phyloP scores from a whole-genome alignment of 30 jellyfish, hydroid and myxozoan species.

The Mastigias papua region DNA sequence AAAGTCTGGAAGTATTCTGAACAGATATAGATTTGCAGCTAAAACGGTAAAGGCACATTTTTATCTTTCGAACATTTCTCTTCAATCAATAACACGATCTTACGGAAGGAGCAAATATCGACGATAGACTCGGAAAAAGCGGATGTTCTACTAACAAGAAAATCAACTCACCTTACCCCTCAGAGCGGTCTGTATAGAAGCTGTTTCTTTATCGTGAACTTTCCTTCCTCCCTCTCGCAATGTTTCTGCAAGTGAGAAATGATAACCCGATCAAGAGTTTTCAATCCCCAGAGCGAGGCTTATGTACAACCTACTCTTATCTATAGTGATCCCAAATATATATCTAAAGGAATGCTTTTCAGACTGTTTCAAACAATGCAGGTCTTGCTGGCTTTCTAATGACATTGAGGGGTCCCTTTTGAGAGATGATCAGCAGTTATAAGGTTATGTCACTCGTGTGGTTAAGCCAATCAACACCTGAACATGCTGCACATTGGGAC shows the following conservation, averaged over 20 bases:
- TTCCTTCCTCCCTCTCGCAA: not conserved
- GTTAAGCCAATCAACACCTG: constrained; percentile 78
- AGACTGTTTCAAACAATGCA: constrained; percentile 27
- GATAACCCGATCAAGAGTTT: not conserved
- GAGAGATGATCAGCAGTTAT: constrained; percentile 71
- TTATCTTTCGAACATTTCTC: too few species aligned
- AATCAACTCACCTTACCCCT: not conserved
- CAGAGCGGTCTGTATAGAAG: too few species aligned
- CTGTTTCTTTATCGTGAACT: not conserved
- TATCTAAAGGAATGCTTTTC: constrained; percentile 2
- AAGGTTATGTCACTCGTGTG: constrained; percentile 64
- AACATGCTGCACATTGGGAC: constrained; percentile 59
- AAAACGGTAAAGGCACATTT: too few species aligned
- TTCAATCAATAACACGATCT: too few species aligned
- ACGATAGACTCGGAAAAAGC: not conserved
- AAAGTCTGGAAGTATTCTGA: too few species aligned
- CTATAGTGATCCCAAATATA: not conserved
- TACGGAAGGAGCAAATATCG: not conserved
- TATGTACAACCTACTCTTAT: not conserved
- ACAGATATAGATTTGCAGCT: too few species aligned
- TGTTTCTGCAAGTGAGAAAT: not conserved
- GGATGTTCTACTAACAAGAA: not conserved
- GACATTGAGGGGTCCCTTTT: constrained; percentile 74
- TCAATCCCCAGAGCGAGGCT: not conserved
- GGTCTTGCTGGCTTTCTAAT: constrained; percentile 73